These are phyloP conservation scores for Megaleporinus macrocephalus DNA, from an alignment of 2,113 vertebrate genomes.

Conservation along the genomic window DNA sequence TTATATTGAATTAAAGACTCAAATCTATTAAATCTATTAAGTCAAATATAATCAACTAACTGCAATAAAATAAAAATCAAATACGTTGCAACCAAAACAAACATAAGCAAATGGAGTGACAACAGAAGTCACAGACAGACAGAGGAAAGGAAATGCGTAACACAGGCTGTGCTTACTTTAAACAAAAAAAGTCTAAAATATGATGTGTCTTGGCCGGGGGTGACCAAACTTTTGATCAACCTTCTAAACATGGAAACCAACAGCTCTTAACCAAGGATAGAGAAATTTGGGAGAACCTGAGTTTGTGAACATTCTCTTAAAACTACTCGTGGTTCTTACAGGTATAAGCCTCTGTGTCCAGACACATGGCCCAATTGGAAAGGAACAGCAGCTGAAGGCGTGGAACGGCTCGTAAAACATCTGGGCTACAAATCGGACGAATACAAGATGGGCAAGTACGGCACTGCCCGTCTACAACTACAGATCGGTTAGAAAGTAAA, in stretches of 20 bases:
- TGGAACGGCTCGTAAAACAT: constrained; percentile 86
- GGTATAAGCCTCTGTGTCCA: constrained; percentile 93
- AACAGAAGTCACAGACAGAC: too few relatives aligned
- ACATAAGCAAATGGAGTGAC: too few relatives aligned
- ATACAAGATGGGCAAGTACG: constrained; percentile 92
- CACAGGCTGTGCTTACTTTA: too few relatives aligned
- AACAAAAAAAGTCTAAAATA: too few relatives aligned
- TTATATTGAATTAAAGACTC: too few relatives aligned
- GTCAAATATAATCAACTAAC: too few relatives aligned
- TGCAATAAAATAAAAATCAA: too few relatives aligned
- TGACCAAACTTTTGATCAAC: too few relatives aligned
- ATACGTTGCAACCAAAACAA: too few relatives aligned
- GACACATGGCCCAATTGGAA: constrained; percentile 95
- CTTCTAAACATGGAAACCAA: not conserved
- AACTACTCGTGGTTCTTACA: constrained; percentile 54
- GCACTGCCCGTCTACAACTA: not conserved
- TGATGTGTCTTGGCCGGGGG: too few relatives aligned
- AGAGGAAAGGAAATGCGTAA: too few relatives aligned
- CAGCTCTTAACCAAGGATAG: not conserved
- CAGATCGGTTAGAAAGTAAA: not conserved
- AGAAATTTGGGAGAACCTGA: not conserved
- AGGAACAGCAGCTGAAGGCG: constrained; percentile 86
- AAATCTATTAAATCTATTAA: too few relatives aligned
- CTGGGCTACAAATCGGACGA: constrained; percentile 91
- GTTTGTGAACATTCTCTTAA: not conserved